phyloP scores from a whole-genome alignment of 2,888 invertebrate genomes.

The Dynastes maya region DNA sequence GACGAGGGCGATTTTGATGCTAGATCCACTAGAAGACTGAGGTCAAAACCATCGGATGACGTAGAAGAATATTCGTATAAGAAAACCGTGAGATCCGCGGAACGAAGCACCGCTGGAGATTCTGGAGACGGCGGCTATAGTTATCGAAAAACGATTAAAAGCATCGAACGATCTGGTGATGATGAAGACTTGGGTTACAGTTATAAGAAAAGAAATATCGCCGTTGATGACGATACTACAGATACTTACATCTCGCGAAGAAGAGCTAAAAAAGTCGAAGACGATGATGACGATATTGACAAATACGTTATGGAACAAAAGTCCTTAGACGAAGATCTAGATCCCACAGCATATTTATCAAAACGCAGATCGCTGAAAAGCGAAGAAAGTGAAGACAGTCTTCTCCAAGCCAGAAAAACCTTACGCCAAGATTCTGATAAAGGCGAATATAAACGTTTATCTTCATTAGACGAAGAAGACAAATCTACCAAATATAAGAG shows the following conservation, averaged over 20 bases:
- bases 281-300: slow-evolving; percentile 50
- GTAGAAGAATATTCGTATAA: slow-evolving; percentile 52
- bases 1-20: slow-evolving; percentile 45
- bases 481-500: slow-evolving; percentile 55
- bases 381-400: slow-evolving; percentile 47
- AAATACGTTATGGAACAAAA: slow-evolving; percentile 50
- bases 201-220: slow-evolving; percentile 49
- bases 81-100: slow-evolving; percentile 53
- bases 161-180: slow-evolving; percentile 61
- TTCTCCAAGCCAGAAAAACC: slow-evolving; percentile 35
- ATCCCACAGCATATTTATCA: slow-evolving; percentile 55
- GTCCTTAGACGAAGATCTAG: slow-evolving; percentile 52
- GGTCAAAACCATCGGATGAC: slow-evolving; percentile 44
- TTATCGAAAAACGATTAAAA: slow-evolving; percentile 61
- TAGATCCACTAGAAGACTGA: slow-evolving; percentile 48
- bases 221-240: slow-evolving; percentile 47
- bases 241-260: slow-evolving; percentile 48
- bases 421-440: slow-evolving; percentile 41
- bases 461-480: slow-evolving; percentile 53
- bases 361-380: slow-evolving; percentile 50
- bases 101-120: slow-evolving; percentile 56
- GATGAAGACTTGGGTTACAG: slow-evolving; percentile 50
- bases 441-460: slow-evolving; percentile 47
- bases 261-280: slow-evolving; percentile 28
- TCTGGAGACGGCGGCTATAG: slow-evolving; percentile 62